These are phyloP conservation scores for Cynoglossus semilaevis DNA, from an alignment of 2,113 vertebrate species.

Conservation along the genomic window DNA sequence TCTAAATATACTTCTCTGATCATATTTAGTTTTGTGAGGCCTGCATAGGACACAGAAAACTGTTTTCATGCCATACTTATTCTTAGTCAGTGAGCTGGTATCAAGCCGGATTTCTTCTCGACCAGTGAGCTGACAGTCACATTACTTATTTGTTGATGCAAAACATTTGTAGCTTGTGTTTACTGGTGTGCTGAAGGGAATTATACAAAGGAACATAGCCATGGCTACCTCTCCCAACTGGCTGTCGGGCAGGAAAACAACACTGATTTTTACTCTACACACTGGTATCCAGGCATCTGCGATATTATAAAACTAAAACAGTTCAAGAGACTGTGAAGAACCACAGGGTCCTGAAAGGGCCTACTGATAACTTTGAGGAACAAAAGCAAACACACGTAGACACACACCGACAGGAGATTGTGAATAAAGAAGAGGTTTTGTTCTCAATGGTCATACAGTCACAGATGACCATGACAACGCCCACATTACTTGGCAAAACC, in stretches of 20 bases:
- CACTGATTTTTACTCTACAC: constrained; percentile 22
- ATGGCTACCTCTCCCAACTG: constrained; percentile 61
- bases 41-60: too few species aligned
- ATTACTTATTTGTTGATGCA: constrained; percentile 23
- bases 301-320: constrained; percentile 35
- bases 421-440: neutral
- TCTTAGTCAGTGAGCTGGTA: too few species aligned
- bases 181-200: constrained; percentile 42
- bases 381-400: too few species aligned
- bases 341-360: constrained; percentile 22
- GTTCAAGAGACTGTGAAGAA: constrained; percentile 18
- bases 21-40: too few species aligned
- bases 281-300: constrained; percentile 35
- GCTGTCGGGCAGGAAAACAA: constrained; percentile 47
- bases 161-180: constrained; percentile 46
- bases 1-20: too few species aligned
- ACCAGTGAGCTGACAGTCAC: neutral
- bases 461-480: constrained; percentile 13
- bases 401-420: constrained; percentile 1
- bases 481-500: constrained; percentile 36
- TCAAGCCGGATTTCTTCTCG: too few species aligned
- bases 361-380: neutral
- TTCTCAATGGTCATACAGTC: constrained; percentile 1
- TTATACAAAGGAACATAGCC: constrained; percentile 49
- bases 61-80: too few species aligned